A percentile compares a stretch with the other conserved stretches of the same genome.
Evolutionary conservation across 2,888 invertebrate genomes (phyloP).

Genomic region (Yponomeuta sedellus): DNA sequence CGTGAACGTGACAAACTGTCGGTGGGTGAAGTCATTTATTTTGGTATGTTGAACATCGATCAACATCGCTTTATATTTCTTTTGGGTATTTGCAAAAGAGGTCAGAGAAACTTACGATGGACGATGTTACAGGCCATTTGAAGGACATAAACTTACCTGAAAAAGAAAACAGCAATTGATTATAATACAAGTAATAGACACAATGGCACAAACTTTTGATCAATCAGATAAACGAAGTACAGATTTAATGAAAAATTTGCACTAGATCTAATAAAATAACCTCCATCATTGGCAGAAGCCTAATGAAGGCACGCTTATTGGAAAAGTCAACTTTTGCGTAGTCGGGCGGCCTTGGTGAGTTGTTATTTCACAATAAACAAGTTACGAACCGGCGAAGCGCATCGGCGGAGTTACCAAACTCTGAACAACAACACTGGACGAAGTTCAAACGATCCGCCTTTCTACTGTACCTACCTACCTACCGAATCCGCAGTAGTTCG

Average conservation of each 20-base stretch:
- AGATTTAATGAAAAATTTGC: neutral
- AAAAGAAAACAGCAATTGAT: neutral
- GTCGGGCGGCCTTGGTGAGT: slow-evolving; percentile 53
- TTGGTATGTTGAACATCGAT: neutral
- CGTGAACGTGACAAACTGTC: neutral
- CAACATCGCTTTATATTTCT: no score
- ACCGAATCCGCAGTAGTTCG: slow-evolving; percentile 35
- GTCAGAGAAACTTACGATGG: no score
- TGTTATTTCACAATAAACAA: slow-evolving; percentile 52
- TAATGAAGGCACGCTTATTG: neutral
- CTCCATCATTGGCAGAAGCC: neutral
- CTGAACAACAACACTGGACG: slow-evolving; percentile 28
- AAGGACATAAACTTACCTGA: neutral
- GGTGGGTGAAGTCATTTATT: neutral
- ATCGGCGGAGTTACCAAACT: slow-evolving; percentile 42
- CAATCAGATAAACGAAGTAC: no score
- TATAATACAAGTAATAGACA: neutral
- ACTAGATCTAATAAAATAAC: neutral
- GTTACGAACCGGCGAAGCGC: slow-evolving; percentile 33
- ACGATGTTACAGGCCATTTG: neutral
- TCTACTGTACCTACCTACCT: slow-evolving; percentile 19
- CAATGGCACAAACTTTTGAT: neutral
- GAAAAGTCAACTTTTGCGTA: slow-evolving; percentile 29
- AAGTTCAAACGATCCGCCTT: slow-evolving; percentile 20
- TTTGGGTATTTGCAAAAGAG: no score